Percentiles rank a stretch among this genome's conserved stretches.
Conservation (phyloP, 1,140 invertebrate species). For the Amyelois transitella region DNA sequence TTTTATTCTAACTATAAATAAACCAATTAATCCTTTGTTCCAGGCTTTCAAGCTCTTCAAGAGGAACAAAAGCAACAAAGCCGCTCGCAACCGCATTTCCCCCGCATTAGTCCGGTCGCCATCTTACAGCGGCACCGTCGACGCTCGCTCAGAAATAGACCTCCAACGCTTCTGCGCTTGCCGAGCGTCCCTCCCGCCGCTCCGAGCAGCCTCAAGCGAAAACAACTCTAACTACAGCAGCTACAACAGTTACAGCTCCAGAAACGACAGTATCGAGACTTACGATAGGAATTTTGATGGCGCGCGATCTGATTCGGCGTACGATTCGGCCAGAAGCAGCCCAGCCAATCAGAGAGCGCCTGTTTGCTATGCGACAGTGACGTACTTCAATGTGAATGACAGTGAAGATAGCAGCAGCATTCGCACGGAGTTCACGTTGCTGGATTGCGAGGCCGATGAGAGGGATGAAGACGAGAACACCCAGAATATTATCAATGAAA, state of each 20-base stretch:
- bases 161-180: slow-evolving; percentile 52
- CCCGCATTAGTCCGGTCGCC: slow-evolving; percentile 46
- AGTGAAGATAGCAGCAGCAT: slow-evolving; percentile 64
- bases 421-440: slow-evolving; percentile 55
- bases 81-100: slow-evolving; percentile 44
- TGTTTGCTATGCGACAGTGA: slow-evolving; percentile 52
- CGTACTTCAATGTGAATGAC: slow-evolving; percentile 62
- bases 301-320: slow-evolving; percentile 48
- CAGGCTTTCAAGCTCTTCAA: slow-evolving; percentile 69
- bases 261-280: slow-evolving; percentile 2
- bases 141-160: slow-evolving; percentile 55
- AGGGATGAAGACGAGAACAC: slow-evolving; percentile 38
- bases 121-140: slow-evolving; percentile 53
- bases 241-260: slow-evolving; percentile 25
- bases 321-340: slow-evolving; percentile 50
- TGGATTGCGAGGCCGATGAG: slow-evolving; percentile 48
- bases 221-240: slow-evolving; percentile 33
- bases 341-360: slow-evolving; percentile 32
- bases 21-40: slow-evolving; percentile 26
- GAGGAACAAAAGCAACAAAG: slow-evolving; percentile 41
- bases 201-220: slow-evolving; percentile 37
- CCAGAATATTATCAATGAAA: slow-evolving; percentile 63
- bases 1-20: not conserved
- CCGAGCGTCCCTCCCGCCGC: slow-evolving; percentile 35
- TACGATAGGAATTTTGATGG: slow-evolving; percentile 21